Evolutionary conservation across 2,888 invertebrate species (phyloP), one percentile per base, ranked within the genome.

Genomic region (Lasioglossum villosulum): DNA sequence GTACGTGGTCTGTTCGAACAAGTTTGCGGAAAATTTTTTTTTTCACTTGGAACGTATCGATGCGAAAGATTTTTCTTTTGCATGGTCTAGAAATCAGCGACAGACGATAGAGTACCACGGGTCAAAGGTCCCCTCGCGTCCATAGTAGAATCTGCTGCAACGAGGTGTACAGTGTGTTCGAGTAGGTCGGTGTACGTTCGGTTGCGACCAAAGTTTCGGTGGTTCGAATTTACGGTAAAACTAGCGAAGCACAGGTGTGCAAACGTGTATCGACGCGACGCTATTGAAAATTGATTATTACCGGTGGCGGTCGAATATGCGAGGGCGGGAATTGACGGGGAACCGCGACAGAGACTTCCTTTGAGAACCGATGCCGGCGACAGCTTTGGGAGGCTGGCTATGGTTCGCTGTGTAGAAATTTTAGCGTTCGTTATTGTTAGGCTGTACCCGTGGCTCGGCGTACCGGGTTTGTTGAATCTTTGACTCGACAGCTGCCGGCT

Each of bases 281-380:
- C 87, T 88, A 86, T 88, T 86, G 89, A 88, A 90, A 92, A 91
- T 90, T 91, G 88, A 88, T 88, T 82, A 86, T 84, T 71, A 70
- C 81, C 74, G 23, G 37, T 63, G 37, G 16, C 56, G 83, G 80
- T 78, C 68, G 76, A 72, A 88, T 77, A 80, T 75, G 72, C 27
- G 66, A 39, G 56, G 74, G 8, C 78, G 19, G 8, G 86, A 90
- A 80, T 71, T 80, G 84, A 78, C 82, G 76, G 72, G 73, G 59
- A 37, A 82, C 80, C 75, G 75, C 80, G 88, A 83, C 83, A 86
- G 79, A 66, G 59, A 42, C 6, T 52, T 88, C 80, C 90, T 88
- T 82, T 77, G 90, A 84, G 73, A 48, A 59, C 52, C 14, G 34
- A 10, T 30, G 34, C 34, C n/a, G 23, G 30, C 52, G 80, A 68